Conservation (phyloP, 2,113 vertebrate genomes). For the human region GRCh38 chr13:103102501-103103000, state of each 20-base stretch:
- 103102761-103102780: background rate
- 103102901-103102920: background rate
- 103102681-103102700: background rate
- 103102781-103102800: background rate
- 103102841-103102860: background rate
- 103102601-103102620: background rate
- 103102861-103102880: background rate
- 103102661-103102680: too few relatives aligned
- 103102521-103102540: background rate
- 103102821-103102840: background rate
- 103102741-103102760: background rate
- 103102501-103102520: background rate
- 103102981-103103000: background rate
- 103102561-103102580: background rate
- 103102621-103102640: background rate
- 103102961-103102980: background rate
- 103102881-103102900: background rate
- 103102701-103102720: background rate
- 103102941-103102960: background rate
- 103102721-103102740: background rate
- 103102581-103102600: background rate
- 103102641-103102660: background rate
- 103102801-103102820: background rate
- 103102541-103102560: background rate
- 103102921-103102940: background rate